Evolutionary conservation across 2,888 invertebrate genomes (phyloP).

Genomic region (Onchidella celtica): DNA sequence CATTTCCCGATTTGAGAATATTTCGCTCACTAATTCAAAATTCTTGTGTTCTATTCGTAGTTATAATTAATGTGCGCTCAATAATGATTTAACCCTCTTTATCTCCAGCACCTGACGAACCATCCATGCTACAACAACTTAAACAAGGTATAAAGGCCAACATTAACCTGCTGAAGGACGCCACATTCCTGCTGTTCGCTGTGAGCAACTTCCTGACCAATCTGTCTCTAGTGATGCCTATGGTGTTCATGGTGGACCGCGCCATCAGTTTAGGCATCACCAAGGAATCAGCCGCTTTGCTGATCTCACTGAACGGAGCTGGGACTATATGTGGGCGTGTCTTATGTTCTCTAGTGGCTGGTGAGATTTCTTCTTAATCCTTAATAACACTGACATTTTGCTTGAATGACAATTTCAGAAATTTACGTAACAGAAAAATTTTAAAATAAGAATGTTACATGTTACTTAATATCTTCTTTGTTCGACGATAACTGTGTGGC

Average conservation of each 20-base stretch:
- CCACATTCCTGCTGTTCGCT: background rate
- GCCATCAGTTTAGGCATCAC: background rate
- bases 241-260: constrained; percentile 24
- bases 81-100: no score
- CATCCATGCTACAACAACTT: background rate
- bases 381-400: no score
- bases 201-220: constrained; percentile 15
- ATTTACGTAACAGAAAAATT: no score
- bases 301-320: constrained; percentile 23
- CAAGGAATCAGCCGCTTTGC: background rate
- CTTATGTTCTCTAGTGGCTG: background rate
- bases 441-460: no score
- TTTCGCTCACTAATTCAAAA: no score
- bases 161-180: background rate
- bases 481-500: no score
- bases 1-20: no score
- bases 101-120: background rate
- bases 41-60: no score
- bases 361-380: no score
- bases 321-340: constrained; percentile 2
- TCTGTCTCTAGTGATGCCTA: constrained; percentile 14
- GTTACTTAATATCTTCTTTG: no score
- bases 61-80: no score
- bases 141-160: background rate
- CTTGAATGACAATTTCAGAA: no score